Conservation (phyloP, 2,113 vertebrate species). For the Protobothrops flavoviridis region DNA sequence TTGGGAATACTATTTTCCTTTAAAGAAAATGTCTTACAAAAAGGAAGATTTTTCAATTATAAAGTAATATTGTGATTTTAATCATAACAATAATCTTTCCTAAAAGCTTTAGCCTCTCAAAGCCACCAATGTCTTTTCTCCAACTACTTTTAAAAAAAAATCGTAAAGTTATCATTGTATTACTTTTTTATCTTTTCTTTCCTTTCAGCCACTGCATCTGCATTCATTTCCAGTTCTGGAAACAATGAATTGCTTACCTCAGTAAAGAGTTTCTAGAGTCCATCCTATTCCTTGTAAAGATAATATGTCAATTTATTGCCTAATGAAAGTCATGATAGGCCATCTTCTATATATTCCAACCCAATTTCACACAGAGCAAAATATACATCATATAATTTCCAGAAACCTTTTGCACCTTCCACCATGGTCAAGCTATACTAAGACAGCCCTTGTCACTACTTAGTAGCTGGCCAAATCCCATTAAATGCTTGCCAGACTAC, state of each 20-base stretch:
- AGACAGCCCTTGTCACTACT: slow-evolving; percentile 51
- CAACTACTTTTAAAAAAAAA: neutral
- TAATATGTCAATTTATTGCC: slow-evolving; percentile 1
- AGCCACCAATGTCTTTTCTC: neutral
- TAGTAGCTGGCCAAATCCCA: slow-evolving; percentile 57
- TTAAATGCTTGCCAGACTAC: slow-evolving; percentile 68
- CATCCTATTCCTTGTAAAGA: slow-evolving; percentile 4
- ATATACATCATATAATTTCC: neutral
- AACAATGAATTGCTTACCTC: slow-evolving; percentile 21
- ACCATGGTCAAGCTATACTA: slow-evolving; percentile 21
- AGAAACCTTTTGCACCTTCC: neutral
- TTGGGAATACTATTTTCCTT: neutral
- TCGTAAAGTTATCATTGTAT: neutral
- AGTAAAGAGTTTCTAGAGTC: slow-evolving; percentile 20
- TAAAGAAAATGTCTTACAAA: slow-evolving; percentile 17
- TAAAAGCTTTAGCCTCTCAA: neutral
- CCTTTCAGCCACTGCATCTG: slow-evolving; percentile 49
- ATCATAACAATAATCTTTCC: slow-evolving; percentile 11
- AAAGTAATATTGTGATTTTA: neutral
- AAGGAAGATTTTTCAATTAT: slow-evolving; percentile 17
- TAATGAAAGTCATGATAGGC: neutral
- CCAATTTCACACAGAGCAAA: accelerated
- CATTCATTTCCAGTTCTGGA: slow-evolving; percentile 37
- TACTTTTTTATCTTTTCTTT: neutral
- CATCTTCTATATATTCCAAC: accelerated